phyloP scores from a whole-genome alignment of 2,888 invertebrate species.

The Hypselothyrea guttata region DNA sequence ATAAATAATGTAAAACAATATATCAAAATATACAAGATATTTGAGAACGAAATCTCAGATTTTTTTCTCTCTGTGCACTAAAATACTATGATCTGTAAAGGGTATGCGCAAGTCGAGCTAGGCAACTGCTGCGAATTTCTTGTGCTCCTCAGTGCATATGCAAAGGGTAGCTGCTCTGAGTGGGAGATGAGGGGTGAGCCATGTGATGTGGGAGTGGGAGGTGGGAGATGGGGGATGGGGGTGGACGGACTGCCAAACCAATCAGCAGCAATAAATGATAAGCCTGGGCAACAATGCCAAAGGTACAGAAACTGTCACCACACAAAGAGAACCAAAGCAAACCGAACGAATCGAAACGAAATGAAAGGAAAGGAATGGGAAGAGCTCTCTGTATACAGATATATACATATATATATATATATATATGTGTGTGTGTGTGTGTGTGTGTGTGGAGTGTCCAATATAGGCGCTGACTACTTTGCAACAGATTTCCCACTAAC shows the following conservation, averaged over 20 bases:
- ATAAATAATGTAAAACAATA: too few species aligned
- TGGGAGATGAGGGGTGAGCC: neutral
- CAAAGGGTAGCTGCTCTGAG: slow-evolving; percentile 24
- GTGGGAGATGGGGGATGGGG: slow-evolving; percentile 12
- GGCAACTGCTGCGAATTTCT: neutral
- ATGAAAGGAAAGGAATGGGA: slow-evolving; percentile 7
- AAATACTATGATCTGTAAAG: neutral
- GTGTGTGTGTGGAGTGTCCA: slow-evolving; percentile 15
- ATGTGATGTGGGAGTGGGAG: neutral
- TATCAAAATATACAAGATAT: too few species aligned
- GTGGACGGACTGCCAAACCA: slow-evolving; percentile 54
- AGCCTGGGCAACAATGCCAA: slow-evolving; percentile 65
- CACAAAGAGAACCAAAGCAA: slow-evolving; percentile 52
- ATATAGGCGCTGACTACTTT: slow-evolving; percentile 60
- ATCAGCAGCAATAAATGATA: slow-evolving; percentile 77
- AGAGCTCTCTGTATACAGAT: neutral
- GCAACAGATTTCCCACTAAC: slow-evolving; percentile 73
- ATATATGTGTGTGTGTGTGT: neutral
- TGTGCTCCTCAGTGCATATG: slow-evolving; percentile 47
- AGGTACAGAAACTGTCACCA: slow-evolving; percentile 51
- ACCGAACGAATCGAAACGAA: too few species aligned
- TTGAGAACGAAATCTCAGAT: too few species aligned
- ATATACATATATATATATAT: neutral
- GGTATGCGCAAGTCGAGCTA: slow-evolving; percentile 11
- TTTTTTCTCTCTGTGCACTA: neutral